Conservation (phyloP, 2,888 invertebrate species). For the Congeria kusceri region DNA sequence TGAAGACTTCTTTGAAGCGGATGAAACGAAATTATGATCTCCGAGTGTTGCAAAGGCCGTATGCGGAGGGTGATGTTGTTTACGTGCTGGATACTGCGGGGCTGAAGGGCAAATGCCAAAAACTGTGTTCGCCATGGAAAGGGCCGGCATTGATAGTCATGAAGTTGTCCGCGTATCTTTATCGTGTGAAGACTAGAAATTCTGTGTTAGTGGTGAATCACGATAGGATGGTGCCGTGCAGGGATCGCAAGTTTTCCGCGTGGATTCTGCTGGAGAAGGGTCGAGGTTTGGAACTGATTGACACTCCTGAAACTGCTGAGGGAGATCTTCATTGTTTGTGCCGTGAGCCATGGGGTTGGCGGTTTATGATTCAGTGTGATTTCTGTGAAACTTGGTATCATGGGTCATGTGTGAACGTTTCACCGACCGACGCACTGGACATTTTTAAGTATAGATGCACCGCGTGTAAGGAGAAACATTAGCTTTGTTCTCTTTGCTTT, state of each 20-base stretch:
- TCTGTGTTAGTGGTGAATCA: not conserved
- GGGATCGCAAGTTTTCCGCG: not conserved
- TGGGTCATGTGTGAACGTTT: not conserved
- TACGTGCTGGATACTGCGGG: not conserved
- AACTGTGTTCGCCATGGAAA: not conserved
- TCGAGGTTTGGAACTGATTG: too few relatives aligned
- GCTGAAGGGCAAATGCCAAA: not conserved
- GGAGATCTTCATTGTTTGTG: conserved; percentile 4
- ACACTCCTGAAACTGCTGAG: not conserved
- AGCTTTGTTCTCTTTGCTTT: too few relatives aligned
- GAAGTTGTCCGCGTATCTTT: not conserved
- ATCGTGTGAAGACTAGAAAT: not conserved
- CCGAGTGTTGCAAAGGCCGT: not conserved
- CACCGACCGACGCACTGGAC: conserved; percentile 4
- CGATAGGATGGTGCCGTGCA: not conserved
- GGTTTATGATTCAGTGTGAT: conserved; percentile 3
- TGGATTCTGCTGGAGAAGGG: not conserved
- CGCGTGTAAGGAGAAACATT: not conserved
- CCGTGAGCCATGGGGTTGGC: not conserved
- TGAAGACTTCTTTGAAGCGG: not conserved
- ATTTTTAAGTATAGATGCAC: not conserved
- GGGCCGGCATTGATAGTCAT: not conserved
- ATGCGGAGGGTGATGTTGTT: conserved; percentile 1
- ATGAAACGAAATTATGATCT: conserved; percentile 4
- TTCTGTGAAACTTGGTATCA: conserved; percentile 12